These are phyloP conservation scores for Takifugu ocellatus DNA, from an alignment of 2,797 vertebrate genomes.

Conservation along the genomic window DNA sequence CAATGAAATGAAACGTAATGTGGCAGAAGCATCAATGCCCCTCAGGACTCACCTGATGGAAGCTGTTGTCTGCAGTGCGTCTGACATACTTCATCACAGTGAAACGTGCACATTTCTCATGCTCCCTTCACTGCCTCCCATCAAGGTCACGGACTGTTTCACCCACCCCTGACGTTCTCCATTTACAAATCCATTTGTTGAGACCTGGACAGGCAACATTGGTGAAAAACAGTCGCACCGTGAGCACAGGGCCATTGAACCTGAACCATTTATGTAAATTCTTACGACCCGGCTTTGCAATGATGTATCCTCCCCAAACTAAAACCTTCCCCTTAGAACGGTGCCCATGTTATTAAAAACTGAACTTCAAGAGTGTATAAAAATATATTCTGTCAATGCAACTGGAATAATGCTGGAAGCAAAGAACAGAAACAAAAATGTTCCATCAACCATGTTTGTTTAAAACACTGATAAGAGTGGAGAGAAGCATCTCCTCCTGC, in stretches of 20 bases:
- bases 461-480: constrained; percentile 5
- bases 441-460: constrained; percentile 22
- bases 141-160: neutral
- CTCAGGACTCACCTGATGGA: neutral
- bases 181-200: constrained; percentile 1
- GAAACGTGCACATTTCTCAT: constrained; percentile 2
- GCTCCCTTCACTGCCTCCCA: constrained; percentile 3
- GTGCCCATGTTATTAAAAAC: too few relatives aligned
- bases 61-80: neutral
- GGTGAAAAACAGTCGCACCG: neutral
- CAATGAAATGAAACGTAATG: neutral
- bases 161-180: neutral
- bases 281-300: too few relatives aligned
- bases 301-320: too few relatives aligned
- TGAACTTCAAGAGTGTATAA: too few relatives aligned
- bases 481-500: constrained; percentile 22
- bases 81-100: constrained; percentile 1
- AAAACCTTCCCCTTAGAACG: too few relatives aligned
- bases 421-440: constrained; percentile 20
- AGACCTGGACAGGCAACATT: neutral
- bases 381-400: neutral
- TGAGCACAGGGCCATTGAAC: too few relatives aligned
- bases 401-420: constrained; percentile 12
- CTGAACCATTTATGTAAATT: too few relatives aligned
- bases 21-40: neutral